Conservation (phyloP, 1,140 invertebrate species). For the Capitella teleta region DNA sequence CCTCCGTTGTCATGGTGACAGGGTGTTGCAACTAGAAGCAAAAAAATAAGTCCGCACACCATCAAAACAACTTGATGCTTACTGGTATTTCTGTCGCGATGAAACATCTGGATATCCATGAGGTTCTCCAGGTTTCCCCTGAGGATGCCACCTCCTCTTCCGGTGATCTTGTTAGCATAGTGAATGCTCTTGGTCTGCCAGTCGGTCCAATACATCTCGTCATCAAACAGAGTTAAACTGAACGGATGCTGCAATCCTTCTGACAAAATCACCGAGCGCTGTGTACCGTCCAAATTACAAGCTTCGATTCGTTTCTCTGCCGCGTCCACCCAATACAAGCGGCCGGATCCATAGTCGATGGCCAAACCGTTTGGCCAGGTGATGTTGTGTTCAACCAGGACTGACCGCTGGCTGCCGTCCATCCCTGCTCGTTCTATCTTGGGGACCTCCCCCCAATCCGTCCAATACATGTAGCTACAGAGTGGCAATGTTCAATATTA, state of each 20-base stretch:
- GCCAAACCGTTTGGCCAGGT: slow-evolving; percentile 51
- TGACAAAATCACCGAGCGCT: slow-evolving; percentile 42
- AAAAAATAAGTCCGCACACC: too few species aligned
- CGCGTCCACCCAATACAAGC: slow-evolving; percentile 90
- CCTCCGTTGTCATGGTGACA: slow-evolving; percentile 90
- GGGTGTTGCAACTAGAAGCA: slow-evolving; percentile 50
- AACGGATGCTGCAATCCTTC: slow-evolving; percentile 71
- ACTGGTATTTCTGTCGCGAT: slow-evolving; percentile 52
- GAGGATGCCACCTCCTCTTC: slow-evolving; percentile 15
- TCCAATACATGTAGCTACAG: slow-evolving; percentile 73
- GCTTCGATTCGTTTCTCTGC: slow-evolving; percentile 29
- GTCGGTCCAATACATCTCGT: slow-evolving; percentile 97
- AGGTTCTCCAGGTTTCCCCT: slow-evolving; percentile 53
- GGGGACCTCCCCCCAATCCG: slow-evolving; percentile 97
- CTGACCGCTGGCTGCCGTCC: slow-evolving; percentile 78
- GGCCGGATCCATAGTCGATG: slow-evolving; percentile 68
- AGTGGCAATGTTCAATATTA: too few species aligned
- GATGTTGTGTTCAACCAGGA: slow-evolving; percentile 63
- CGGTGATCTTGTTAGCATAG: slow-evolving; percentile 21
- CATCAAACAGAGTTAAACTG: slow-evolving; percentile 77
- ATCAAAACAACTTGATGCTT: too few species aligned
- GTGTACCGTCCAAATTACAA: slow-evolving; percentile 68
- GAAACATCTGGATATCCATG: slow-evolving; percentile 77
- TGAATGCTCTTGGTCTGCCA: slow-evolving; percentile 51
- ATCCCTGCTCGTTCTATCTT: slow-evolving; percentile 93